phyloP scores from a whole-genome alignment of 2,888 invertebrate species.

The Nycteola revayana region DNA sequence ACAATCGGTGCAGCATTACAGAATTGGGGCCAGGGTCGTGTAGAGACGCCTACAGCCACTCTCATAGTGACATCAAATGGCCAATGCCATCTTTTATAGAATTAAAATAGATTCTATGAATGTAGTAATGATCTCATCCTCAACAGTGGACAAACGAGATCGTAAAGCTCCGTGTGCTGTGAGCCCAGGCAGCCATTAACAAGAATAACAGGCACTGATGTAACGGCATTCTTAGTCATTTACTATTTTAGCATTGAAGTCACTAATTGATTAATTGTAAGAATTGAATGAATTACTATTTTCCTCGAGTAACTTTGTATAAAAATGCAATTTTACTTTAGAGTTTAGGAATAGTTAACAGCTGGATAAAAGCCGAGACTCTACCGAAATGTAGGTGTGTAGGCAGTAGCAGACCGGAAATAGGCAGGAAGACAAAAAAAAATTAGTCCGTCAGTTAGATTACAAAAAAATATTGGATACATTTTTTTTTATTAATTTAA shows the following conservation, averaged over 20 bases:
- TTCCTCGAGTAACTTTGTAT: no score
- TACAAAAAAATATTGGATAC: no score
- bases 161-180: constrained; percentile 9
- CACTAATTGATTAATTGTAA: no score
- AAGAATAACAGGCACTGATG: constrained; percentile 1
- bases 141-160: constrained; percentile 28
- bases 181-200: constrained; percentile 2
- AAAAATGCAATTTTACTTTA: no score
- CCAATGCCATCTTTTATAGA: constrained; percentile 37
- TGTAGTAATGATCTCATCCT: constrained; percentile 35
- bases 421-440: no score
- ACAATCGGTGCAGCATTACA: constrained; percentile 26
- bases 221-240: constrained; percentile 1
- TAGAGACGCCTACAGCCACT: constrained; percentile 51
- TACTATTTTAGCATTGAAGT: background rate
- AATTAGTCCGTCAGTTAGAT: no score
- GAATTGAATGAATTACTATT: no score
- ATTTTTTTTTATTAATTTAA: no score
- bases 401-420: no score
- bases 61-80: constrained; percentile 34
- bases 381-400: no score
- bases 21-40: constrained; percentile 63
- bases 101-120: constrained; percentile 38
- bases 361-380: no score
- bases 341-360: no score